Base-by-base conservation (phyloP, 1,140 invertebrate genomes). In the Heliothis subflexa region DNA sequence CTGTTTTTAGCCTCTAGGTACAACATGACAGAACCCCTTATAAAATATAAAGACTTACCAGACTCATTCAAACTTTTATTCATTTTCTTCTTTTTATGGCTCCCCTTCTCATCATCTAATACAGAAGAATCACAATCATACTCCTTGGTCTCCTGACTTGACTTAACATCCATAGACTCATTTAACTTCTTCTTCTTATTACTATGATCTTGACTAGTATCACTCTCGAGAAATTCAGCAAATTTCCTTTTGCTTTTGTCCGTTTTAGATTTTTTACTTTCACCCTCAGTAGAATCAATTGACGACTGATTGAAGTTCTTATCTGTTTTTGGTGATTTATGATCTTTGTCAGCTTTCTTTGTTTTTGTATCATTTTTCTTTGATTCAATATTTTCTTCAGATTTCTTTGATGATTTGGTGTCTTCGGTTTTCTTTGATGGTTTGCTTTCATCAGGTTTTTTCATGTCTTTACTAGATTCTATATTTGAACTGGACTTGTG, bases 31-130 rank as follows among this genome's bases (percentile, higher is more conserved):
- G 25, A 33, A 5, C 16, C 5, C 57, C 21, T 33, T 25, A 13
- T 33, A 62, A 12, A n/a, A 7, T n/a, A 62, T 49, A 1, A 1
- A 49, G 1, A 4, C 25, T 55, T 88, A 93, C 93, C 88, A 79
- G 90, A 91, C 68, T 93, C 88, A 89, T 93, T 92, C 13, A 93
- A 73, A 75, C 88, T 91, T 73, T 84, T 86, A 71, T 93, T 84
- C 50, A 89, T 40, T 84, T 91, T 91, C 16, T 61, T 55, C 40
- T 66, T 81, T 55, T 74, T 54, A 70, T 66, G 75, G 25, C 45
- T 47, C 47, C 83, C 77, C 61, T 83, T 77, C 64, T 83, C 83
- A 54, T 73, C 72, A 14, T 74, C 57, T 40, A 55, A 28, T 28
- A 55, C 45, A 18, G 45, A 57, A 25, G 25, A 45, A 57, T 77